These are phyloP conservation scores for Alethe castanea DNA, from an alignment of 2,113 vertebrate genomes.

Conservation along the genomic window DNA sequence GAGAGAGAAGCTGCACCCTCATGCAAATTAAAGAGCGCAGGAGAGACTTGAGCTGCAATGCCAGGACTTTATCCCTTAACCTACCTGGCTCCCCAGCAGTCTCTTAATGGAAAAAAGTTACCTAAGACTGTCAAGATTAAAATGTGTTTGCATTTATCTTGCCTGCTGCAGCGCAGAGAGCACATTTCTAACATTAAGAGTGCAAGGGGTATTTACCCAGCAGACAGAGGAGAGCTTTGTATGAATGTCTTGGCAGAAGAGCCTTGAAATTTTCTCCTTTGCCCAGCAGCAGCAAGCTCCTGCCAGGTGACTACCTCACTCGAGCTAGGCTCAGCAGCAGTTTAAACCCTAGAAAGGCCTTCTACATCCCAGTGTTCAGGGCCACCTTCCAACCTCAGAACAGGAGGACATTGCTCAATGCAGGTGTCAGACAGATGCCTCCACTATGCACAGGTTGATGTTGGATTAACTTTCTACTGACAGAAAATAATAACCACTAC, in stretches of 20 bases:
- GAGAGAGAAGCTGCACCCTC: background rate
- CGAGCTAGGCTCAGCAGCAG: background rate
- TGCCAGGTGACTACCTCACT: background rate
- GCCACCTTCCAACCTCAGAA: background rate
- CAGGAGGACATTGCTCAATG: background rate
- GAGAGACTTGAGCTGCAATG: background rate
- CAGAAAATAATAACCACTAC: fast-evolving
- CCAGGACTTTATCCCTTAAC: background rate
- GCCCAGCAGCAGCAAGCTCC: background rate
- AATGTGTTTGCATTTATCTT: constrained; percentile 1
- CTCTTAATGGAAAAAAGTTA: background rate
- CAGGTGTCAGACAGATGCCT: background rate
- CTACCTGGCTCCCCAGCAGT: background rate
- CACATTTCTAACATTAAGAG: background rate
- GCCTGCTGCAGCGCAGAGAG: background rate
- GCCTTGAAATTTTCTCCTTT: background rate
- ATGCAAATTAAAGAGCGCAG: background rate
- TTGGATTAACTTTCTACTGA: background rate
- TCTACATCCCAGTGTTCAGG: background rate
- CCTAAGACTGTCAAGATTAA: background rate
- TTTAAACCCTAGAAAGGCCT: background rate
- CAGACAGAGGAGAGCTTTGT: background rate
- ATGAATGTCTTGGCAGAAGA: background rate
- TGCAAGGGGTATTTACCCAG: background rate
- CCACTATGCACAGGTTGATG: background rate